Conservation (phyloP, 2,113 vertebrate genomes). For the Ranitomeya imitator region DNA sequence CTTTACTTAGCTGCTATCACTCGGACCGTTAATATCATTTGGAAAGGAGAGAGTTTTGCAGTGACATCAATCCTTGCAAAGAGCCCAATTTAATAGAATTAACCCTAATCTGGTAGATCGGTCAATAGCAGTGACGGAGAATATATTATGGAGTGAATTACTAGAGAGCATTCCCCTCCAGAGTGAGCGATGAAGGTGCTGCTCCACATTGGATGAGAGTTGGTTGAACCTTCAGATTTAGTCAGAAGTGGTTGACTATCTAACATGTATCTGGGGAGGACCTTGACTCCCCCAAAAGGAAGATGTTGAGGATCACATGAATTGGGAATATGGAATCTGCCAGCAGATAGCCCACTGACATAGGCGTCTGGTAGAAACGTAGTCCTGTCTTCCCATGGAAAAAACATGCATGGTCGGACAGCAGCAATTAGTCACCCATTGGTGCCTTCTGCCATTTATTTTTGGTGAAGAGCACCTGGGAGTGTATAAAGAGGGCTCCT, state of each 20-base stretch:
- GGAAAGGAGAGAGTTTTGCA: background rate
- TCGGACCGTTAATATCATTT: background rate
- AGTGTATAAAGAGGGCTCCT: no score
- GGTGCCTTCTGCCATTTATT: no score
- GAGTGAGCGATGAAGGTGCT: background rate
- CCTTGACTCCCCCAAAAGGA: no score
- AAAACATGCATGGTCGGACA: no score
- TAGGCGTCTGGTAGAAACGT: no score
- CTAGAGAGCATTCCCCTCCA: background rate
- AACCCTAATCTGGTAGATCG: background rate
- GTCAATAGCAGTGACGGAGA: background rate
- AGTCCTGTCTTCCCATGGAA: no score
- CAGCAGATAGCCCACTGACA: no score
- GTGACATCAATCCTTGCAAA: background rate
- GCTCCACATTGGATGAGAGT: background rate
- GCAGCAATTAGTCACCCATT: no score
- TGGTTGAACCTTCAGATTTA: background rate
- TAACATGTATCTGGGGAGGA: background rate
- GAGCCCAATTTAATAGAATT: conserved; percentile 12
- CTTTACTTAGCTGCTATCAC: background rate
- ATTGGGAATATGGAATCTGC: no score
- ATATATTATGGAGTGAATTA: background rate
- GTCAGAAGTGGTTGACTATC: background rate
- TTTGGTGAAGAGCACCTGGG: no score
- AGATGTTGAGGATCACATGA: no score